Percentiles rank a stretch among this genome's conserved stretches.
These are phyloP conservation scores for Brachyistius frenatus DNA, from an alignment of 2,113 vertebrate species.

Conservation along the genomic window DNA sequence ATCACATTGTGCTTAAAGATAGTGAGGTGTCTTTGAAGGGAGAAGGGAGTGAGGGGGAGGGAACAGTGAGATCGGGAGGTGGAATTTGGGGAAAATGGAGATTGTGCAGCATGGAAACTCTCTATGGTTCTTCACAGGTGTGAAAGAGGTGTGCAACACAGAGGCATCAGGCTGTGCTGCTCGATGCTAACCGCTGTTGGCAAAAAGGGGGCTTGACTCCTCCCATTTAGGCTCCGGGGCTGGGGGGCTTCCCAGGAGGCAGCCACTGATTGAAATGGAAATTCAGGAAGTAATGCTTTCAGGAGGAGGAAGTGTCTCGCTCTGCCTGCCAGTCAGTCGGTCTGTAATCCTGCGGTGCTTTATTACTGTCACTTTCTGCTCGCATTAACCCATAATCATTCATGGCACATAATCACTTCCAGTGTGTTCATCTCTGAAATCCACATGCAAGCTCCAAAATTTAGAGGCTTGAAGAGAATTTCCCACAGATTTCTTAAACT, in stretches of 20 bases:
- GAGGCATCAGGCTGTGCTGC: slow-evolving; percentile 53
- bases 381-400: slow-evolving; percentile 60
- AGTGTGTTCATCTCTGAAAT: slow-evolving; percentile 9
- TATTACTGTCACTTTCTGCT: slow-evolving; percentile 63
- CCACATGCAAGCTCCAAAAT: slow-evolving; percentile 10
- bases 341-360: slow-evolving; percentile 58
- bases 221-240: slow-evolving; percentile 64
- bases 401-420: slow-evolving; percentile 54
- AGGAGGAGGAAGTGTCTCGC: slow-evolving; percentile 63
- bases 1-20: slow-evolving; percentile 40
- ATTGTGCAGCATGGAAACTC: slow-evolving; percentile 45
- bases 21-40: slow-evolving; percentile 35
- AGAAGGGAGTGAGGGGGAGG: not conserved
- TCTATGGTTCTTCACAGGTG: slow-evolving; percentile 52
- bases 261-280: slow-evolving; percentile 81
- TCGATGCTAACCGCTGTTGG: slow-evolving; percentile 74
- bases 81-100: not conserved
- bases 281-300: slow-evolving; percentile 72
- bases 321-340: slow-evolving; percentile 59
- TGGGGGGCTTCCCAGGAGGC: slow-evolving; percentile 59
- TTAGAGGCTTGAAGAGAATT: slow-evolving; percentile 7
- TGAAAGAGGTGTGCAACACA: slow-evolving; percentile 31
- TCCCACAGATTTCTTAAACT: not conserved
- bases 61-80: not conserved
- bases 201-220: slow-evolving; percentile 73